Evolutionary conservation across 2,888 invertebrate genomes (phyloP).

Genomic region (Tenthredo mesomela): DNA sequence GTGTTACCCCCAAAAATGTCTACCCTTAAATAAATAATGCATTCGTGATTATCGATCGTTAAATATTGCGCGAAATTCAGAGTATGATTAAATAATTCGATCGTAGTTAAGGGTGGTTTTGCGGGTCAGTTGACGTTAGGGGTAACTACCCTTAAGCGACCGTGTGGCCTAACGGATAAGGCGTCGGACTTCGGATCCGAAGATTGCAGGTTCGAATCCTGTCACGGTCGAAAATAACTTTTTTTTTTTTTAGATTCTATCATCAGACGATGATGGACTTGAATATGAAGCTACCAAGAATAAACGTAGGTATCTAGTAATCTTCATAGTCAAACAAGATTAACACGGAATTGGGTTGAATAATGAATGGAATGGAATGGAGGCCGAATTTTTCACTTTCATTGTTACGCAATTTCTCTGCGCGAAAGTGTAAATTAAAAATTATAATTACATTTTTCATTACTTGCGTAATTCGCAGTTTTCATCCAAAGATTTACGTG

Average conservation of each 20-base stretch:
- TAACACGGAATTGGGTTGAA: neutral
- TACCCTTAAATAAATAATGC: neutral
- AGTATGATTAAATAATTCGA: neutral
- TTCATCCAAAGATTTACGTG: neutral
- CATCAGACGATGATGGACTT: neutral
- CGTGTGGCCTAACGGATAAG: slow-evolving; percentile 79
- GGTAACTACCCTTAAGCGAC: slow-evolving; percentile 69
- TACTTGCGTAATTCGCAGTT: slow-evolving; percentile 3
- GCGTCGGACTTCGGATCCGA: slow-evolving; percentile 80
- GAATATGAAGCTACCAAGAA: neutral
- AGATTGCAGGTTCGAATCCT: slow-evolving; percentile 81
- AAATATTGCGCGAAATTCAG: neutral
- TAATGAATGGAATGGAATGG: neutral
- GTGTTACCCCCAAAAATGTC: neutral
- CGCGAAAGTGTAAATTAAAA: neutral
- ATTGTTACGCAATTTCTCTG: neutral
- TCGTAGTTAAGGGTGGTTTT: slow-evolving; percentile 16
- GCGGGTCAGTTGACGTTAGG: slow-evolving; percentile 57
- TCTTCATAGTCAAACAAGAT: neutral
- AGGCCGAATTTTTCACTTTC: neutral
- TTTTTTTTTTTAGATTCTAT: slow-evolving; percentile 62
- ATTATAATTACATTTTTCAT: slow-evolving; percentile 8
- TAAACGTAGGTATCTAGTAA: neutral
- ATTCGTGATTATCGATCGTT: neutral
- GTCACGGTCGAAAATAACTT: slow-evolving; percentile 76